Evolutionary conservation across 2,113 vertebrate species (phyloP).

Genomic region (Piliocolobus tephrosceles): DNA sequence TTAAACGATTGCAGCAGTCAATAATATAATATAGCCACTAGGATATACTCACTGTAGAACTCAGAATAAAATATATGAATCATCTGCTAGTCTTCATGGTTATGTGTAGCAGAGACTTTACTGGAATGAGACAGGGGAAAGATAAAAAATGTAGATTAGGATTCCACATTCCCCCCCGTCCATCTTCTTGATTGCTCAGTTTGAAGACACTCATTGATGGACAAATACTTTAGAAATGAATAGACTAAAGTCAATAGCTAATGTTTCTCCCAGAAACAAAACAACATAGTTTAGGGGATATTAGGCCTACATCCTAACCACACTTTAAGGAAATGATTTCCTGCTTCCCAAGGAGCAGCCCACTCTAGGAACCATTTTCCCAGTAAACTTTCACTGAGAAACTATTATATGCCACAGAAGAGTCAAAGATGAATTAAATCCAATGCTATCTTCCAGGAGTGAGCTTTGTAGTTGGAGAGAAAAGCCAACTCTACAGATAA

Average conservation of each 20-base stretch:
- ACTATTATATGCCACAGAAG: background rate
- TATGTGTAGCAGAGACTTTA: no score
- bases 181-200: background rate
- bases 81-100: background rate
- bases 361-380: background rate
- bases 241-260: background rate
- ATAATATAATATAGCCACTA: background rate
- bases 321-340: background rate
- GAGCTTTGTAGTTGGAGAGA: background rate
- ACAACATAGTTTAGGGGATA: background rate
- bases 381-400: background rate
- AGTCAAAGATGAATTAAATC: background rate
- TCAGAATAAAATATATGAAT: background rate
- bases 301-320: background rate
- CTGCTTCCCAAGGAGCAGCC: background rate
- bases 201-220: background rate
- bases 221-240: conserved; percentile 25
- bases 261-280: background rate
- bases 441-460: background rate
- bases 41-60: background rate
- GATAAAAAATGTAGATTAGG: background rate
- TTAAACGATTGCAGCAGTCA: conserved; percentile 8
- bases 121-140: background rate
- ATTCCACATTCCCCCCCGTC: background rate
- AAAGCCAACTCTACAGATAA: background rate